These are phyloP conservation scores for Tetanocera ferruginea DNA, from an alignment of 2,888 invertebrate species.

Conservation along the genomic window DNA sequence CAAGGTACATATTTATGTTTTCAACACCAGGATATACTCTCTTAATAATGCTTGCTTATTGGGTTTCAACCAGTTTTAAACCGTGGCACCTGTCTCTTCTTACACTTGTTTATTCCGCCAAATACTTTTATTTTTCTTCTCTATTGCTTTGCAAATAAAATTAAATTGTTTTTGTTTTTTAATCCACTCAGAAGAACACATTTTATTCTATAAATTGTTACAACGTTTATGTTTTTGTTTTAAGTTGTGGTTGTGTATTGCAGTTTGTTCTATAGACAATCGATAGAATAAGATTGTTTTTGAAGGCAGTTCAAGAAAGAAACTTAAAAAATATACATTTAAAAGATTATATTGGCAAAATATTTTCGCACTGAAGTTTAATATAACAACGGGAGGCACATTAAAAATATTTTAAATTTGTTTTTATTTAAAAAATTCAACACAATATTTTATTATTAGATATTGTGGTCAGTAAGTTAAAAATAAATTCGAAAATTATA, in stretches of 20 bases:
- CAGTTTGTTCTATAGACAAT: constrained; percentile 46
- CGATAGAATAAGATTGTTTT: constrained; percentile 26
- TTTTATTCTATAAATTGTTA: constrained; percentile 59
- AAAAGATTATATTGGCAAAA: constrained; percentile 6
- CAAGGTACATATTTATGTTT: too few relatives aligned
- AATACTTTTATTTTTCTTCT: too few relatives aligned
- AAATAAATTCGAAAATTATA: too few relatives aligned
- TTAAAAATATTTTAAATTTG: constrained; percentile 56
- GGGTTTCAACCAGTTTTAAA: too few relatives aligned
- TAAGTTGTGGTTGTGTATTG: constrained; percentile 38
- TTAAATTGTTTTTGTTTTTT: constrained; percentile 41
- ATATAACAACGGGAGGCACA: constrained; percentile 59
- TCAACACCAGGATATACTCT: too few relatives aligned
- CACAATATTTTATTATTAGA: not conserved
- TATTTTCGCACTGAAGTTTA: constrained; percentile 3
- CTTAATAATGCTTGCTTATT: too few relatives aligned
- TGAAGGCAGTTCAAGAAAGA: constrained; percentile 53
- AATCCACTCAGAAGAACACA: constrained; percentile 66
- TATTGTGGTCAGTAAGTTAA: too few relatives aligned
- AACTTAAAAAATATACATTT: constrained; percentile 35
- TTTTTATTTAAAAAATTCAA: not conserved
- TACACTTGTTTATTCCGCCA: not conserved
- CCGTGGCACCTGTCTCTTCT: not conserved
- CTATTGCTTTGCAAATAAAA: too few relatives aligned
- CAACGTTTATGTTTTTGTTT: constrained; percentile 24